A percentile compares a stretch with the other conserved stretches of the same genome.
Conservation (phyloP, 2,797 vertebrate genomes). For the Peromyscus melanophrys region DNA sequence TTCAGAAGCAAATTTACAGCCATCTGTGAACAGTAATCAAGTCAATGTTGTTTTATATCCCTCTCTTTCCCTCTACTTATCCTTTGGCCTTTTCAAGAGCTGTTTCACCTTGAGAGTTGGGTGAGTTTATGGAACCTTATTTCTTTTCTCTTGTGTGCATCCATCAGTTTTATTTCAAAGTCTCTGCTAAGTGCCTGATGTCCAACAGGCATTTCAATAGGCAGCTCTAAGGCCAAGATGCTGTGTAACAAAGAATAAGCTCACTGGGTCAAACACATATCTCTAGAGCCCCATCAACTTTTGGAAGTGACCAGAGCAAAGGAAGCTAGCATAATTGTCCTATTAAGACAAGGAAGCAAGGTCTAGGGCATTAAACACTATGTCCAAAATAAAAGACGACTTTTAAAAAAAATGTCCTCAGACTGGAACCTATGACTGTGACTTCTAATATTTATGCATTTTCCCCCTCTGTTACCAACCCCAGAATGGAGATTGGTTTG, state of each 20-base stretch:
- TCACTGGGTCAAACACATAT: neutral
- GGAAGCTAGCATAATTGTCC: neutral
- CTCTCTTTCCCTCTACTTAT: too few relatives aligned
- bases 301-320: neutral
- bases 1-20: conserved; percentile 12
- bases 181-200: neutral
- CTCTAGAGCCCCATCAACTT: neutral
- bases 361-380: neutral
- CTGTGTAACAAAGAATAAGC: neutral
- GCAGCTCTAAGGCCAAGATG: neutral
- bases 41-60: neutral
- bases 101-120: neutral
- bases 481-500: neutral
- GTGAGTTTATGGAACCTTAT: neutral
- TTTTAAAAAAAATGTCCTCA: neutral
- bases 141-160: neutral
- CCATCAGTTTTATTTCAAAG: neutral
- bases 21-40: neutral
- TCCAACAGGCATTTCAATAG: neutral
- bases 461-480: neutral
- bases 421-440: neutral
- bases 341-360: neutral
- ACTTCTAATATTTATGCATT: neutral
- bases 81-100: neutral
- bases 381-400: neutral